Percentiles rank a stretch among this genome's conserved stretches.
These are phyloP conservation scores for Drymonia ruficornis DNA, from an alignment of 2,888 invertebrate species.

Conservation along the genomic window DNA sequence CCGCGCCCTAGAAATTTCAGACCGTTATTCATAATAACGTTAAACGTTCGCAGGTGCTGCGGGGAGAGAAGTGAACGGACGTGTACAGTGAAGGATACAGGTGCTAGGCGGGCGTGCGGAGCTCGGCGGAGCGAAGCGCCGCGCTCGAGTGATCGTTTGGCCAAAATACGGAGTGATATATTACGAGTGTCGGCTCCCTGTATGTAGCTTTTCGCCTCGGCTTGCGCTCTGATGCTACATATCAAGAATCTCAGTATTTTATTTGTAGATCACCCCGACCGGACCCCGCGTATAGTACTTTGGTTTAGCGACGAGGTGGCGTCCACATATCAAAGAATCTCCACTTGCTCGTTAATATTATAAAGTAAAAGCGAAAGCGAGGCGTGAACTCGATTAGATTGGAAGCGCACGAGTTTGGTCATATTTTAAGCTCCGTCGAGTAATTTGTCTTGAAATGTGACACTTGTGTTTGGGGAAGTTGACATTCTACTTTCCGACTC, in stretches of 20 bases:
- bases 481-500: slow-evolving; percentile 49
- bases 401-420: slow-evolving; percentile 53
- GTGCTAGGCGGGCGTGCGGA: slow-evolving; percentile 68
- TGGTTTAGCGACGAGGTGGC: slow-evolving; percentile 25
- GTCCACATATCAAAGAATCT: slow-evolving; percentile 52
- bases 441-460: slow-evolving; percentile 56
- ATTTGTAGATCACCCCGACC: slow-evolving; percentile 36
- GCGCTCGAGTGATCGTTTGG: slow-evolving; percentile 33
- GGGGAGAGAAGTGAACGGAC: slow-evolving; percentile 53
- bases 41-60: slow-evolving; percentile 12
- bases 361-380: slow-evolving; percentile 57
- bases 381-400: slow-evolving; percentile 48
- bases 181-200: slow-evolving; percentile 36
- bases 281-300: slow-evolving; percentile 4
- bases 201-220: slow-evolving; percentile 62
- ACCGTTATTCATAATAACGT: not conserved
- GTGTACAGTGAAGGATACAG: slow-evolving; percentile 78
- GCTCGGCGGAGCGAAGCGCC: slow-evolving; percentile 36
- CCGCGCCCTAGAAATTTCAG: not conserved
- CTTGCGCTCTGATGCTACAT: slow-evolving; percentile 71
- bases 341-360: slow-evolving; percentile 30
- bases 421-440: slow-evolving; percentile 52
- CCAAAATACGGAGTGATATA: slow-evolving; percentile 39
- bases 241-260: slow-evolving; percentile 76
- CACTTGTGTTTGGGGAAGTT: slow-evolving; percentile 50